Base-by-base conservation (phyloP, 2,888 invertebrate genomes). In the Lepidochrysops patricia region DNA sequence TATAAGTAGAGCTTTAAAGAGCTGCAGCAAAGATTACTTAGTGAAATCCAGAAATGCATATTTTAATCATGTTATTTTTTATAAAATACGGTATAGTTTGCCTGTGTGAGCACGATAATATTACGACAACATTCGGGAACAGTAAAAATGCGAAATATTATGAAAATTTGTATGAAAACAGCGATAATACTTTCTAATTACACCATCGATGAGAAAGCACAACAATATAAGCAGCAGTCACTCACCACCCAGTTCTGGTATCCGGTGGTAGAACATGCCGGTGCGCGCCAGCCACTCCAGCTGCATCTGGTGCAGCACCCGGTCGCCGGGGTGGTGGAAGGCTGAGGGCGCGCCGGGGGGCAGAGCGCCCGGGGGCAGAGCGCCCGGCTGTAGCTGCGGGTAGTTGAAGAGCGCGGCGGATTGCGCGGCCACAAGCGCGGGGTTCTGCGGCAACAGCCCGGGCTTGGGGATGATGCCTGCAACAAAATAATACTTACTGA, bases 201-300 rank as follows among this genome's bases (percentile, higher is more conserved):
- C 4, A 29, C 29, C 13, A 13, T n/a, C 13, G 43, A 43, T 19
- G 43, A 15, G 15, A 1, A 34, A 2, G 2, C n/a, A 6, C 34
- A n/a, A 2, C 34, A 5, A 25, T 49, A 49, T 4, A 25, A 23
- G n/a, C 13, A 50, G 26, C 13, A n/a, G 3, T 5, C 13, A 29
- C 91, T 89, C 68, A 93, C 96, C 96, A 72, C 95, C 93, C 57
- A 96, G 80, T 73, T 96, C 96, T 0, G 96, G 96, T 73, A 97
- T 91, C 75, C 97, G 90, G 48, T 97, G 97, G 76, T 97, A 97
- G 68, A 97, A 92, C 96, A 97, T 97, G 25, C 97, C 97, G 2
- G 96, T 95, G 70, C 97, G 92, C 4, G 97, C 96, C 65, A 97
- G 89, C 94, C 97, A 97, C 80, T 97, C 97, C 65, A 97, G 90